These are phyloP conservation scores for Zaprionus gabonicus DNA, from an alignment of 1,140 invertebrate species.

Conservation along the genomic window DNA sequence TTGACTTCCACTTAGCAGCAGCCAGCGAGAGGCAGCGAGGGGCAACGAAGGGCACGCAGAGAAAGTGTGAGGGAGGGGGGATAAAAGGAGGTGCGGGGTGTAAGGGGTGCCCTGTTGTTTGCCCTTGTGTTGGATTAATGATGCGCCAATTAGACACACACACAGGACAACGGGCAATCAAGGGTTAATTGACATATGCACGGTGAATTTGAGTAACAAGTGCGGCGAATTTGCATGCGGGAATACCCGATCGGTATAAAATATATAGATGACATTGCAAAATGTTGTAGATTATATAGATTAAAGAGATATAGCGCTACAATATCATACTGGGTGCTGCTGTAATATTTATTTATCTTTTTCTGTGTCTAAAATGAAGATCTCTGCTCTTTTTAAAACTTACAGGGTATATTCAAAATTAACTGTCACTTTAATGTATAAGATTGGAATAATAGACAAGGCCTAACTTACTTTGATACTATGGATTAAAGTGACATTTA, in stretches of 20 bases:
- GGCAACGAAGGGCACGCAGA: not conserved
- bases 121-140: slow-evolving; percentile 64
- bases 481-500: no score
- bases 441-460: not conserved
- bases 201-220: not conserved
- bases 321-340: no score
- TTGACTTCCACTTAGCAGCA: slow-evolving; percentile 73
- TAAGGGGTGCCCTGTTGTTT: slow-evolving; percentile 12
- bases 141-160: slow-evolving; percentile 63
- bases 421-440: no score
- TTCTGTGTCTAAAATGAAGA: no score
- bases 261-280: not conserved
- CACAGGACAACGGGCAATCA: slow-evolving; percentile 29
- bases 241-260: not conserved
- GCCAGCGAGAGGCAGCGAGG: not conserved
- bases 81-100: no score
- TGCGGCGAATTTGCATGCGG: not conserved
- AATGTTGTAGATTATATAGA: not conserved
- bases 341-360: no score
- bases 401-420: not conserved
- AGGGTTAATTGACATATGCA: not conserved
- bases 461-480: accelerated
- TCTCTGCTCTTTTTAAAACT: not conserved
- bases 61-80: not conserved
- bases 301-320: not conserved